A percentile compares a stretch with the other conserved stretches of the same genome.
Conservation (phyloP, 1,140 invertebrate genomes). For the Bactericera cockerelli region DNA sequence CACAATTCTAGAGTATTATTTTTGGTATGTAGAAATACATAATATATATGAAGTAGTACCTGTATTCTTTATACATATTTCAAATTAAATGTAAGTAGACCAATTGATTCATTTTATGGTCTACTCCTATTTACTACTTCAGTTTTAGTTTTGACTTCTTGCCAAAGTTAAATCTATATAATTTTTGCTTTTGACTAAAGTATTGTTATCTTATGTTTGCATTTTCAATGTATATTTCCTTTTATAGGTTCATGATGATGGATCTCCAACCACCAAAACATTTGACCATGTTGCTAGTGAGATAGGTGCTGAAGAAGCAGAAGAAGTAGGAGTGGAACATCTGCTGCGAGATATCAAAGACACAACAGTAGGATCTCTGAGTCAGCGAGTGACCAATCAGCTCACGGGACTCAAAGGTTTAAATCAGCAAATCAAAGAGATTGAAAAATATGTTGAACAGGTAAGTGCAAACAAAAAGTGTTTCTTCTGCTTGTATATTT, state of each 20-base stretch:
- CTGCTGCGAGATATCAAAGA: constrained; percentile 96
- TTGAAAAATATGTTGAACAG: constrained; percentile 78
- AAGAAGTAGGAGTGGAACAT: constrained; percentile 99
- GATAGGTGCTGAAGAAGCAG: constrained; percentile 99
- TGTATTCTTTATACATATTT: no score
- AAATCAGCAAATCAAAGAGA: constrained; percentile 86
- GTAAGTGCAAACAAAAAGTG: constrained; percentile 30
- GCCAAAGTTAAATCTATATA: no score
- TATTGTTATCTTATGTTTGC: no score
- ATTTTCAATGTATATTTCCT: constrained; percentile 23
- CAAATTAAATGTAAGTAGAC: no score
- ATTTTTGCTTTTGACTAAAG: no score
- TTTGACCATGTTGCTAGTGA: constrained; percentile 99
- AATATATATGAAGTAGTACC: no score
- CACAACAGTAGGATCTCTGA: constrained; percentile 94
- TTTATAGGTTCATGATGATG: constrained; percentile 49
- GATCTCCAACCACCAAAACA: constrained; percentile 96
- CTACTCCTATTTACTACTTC: no score
- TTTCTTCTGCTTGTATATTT: constrained; percentile 11
- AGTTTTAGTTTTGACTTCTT: no score
- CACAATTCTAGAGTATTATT: no score
- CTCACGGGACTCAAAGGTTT: constrained; percentile 89
- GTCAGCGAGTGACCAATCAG: constrained; percentile 94
- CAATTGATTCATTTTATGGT: no score
- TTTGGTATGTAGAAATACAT: no score